Evolutionary conservation across 1,140 invertebrate species (phyloP), one percentile per base, ranked within the genome.

Genomic region (Achatina immaculata): DNA sequence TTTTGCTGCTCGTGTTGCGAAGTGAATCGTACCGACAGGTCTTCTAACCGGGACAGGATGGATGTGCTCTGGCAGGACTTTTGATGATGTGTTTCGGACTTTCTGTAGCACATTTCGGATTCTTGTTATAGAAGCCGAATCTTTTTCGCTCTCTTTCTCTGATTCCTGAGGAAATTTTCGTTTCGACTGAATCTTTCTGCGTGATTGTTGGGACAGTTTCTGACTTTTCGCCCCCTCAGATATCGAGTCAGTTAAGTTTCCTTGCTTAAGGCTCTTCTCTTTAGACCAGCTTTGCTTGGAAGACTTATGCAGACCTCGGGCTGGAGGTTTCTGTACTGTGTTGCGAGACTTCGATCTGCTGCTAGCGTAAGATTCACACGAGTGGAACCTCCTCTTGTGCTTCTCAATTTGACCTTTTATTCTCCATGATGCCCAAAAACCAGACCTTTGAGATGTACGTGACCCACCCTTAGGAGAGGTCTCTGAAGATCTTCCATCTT

Each of bases 371-470:
- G 31, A n/a, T 9, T 62, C 58, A 16, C n/a, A n/a, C 28, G n/a
- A 31, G n/a, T 62, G 58, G 4, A 62, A 62, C 43, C 71, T 48
- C 34, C 42, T 28, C 40, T 43, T 58, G 34, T 76, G 74, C 34
- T 76, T 76, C n/a, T 76, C 74, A 1, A 76, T 76, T 51, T 76
- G 74, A 28, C 42, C 42, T 31, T 62, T 55, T 1, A 76, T 76
- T 62, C 74, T 76, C 40, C 36, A n/a, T 6, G 74, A 36, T 36
- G 74, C 43, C 71, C 71, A 73, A 31, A 73, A 73, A 7, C 58
- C 58, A 34, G 58, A 6, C 9, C 58, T n/a, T 16, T 62, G 58
- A 31, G 58, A 62, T 31, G 58, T 6, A 62, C 58, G 58, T 4
- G n/a, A 62, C 9, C 58, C 28, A 3, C 11, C n/a, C 28, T 62